These are phyloP conservation scores for Eurytoma californica DNA, from an alignment of 2,888 invertebrate species.

Conservation along the genomic window DNA sequence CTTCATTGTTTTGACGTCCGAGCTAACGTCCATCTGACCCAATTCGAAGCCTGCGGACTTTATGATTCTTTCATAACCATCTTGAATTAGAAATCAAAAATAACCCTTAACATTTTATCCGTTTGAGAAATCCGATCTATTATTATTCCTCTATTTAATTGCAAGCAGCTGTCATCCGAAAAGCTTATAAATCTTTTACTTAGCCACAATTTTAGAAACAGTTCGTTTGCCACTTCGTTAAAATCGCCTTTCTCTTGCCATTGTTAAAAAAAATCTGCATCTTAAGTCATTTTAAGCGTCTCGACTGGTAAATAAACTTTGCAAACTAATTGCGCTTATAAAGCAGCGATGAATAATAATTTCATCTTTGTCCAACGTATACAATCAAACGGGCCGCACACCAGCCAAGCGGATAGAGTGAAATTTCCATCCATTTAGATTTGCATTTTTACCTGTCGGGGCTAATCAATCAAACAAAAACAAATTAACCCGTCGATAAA, in stretches of 20 bases:
- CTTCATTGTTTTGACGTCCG: constrained; percentile 56
- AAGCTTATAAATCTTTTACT: neutral
- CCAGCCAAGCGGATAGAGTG: no score
- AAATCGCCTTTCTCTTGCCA: neutral
- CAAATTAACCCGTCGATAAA: neutral
- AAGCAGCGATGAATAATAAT: no score
- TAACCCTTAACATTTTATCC: constrained; percentile 22
- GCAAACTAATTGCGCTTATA: no score
- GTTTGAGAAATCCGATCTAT: constrained; percentile 21
- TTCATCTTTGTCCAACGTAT: no score
- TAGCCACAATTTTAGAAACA: neutral
- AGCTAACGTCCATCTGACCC: constrained; percentile 51
- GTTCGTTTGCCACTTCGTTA: neutral
- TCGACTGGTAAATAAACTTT: no score
- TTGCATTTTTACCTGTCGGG: no score
- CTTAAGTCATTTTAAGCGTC: no score
- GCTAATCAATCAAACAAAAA: constrained; percentile 21
- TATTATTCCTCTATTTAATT: constrained; percentile 10
- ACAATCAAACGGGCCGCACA: no score
- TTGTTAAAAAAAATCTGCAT: no score
- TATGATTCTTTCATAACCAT: constrained; percentile 52
- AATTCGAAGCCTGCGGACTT: constrained; percentile 33
- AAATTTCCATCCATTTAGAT: no score
- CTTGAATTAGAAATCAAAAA: constrained; percentile 43
- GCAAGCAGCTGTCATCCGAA: neutral